These are phyloP conservation scores for Stenurella melanura DNA, from an alignment of 2,888 invertebrate genomes.

Conservation along the genomic window DNA sequence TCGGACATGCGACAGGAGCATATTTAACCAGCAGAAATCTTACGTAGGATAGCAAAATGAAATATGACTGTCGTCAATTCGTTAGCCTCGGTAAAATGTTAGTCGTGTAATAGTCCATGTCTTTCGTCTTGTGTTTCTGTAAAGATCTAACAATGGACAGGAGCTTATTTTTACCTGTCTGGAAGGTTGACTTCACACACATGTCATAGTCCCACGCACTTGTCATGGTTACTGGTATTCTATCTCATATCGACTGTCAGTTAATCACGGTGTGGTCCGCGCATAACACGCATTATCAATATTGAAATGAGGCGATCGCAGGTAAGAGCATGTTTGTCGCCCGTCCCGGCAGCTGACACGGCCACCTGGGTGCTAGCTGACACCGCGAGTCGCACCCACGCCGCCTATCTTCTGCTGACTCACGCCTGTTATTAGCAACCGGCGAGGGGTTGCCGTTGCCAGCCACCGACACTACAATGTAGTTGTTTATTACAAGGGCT, in stretches of 20 bases:
- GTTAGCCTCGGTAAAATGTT: slow-evolving; percentile 56
- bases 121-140: slow-evolving; percentile 55
- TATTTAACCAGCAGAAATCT: slow-evolving; percentile 42
- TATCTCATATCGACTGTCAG: slow-evolving; percentile 69
- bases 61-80: slow-evolving; percentile 55
- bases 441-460: slow-evolving; percentile 65
- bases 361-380: slow-evolving; percentile 70
- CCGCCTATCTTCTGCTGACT: slow-evolving; percentile 68
- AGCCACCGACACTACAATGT: slow-evolving; percentile 59
- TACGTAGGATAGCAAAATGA: slow-evolving; percentile 51
- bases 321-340: slow-evolving; percentile 66
- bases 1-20: slow-evolving; percentile 39
- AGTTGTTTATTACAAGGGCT: slow-evolving; percentile 62
- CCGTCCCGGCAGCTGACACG: slow-evolving; percentile 71
- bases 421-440: slow-evolving; percentile 68
- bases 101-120: slow-evolving; percentile 57
- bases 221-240: slow-evolving; percentile 65
- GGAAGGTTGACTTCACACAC: slow-evolving; percentile 64
- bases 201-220: slow-evolving; percentile 66
- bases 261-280: slow-evolving; percentile 69
- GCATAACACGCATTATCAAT: slow-evolving; percentile 69
- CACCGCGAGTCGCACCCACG: slow-evolving; percentile 67
- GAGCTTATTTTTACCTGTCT: slow-evolving; percentile 66
- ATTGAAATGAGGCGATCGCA: slow-evolving; percentile 70
- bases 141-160: slow-evolving; percentile 60